Evolutionary conservation across 2,113 vertebrate species (phyloP), one percentile per base, ranked within the genome.

Genomic region (Vidua macroura): DNA sequence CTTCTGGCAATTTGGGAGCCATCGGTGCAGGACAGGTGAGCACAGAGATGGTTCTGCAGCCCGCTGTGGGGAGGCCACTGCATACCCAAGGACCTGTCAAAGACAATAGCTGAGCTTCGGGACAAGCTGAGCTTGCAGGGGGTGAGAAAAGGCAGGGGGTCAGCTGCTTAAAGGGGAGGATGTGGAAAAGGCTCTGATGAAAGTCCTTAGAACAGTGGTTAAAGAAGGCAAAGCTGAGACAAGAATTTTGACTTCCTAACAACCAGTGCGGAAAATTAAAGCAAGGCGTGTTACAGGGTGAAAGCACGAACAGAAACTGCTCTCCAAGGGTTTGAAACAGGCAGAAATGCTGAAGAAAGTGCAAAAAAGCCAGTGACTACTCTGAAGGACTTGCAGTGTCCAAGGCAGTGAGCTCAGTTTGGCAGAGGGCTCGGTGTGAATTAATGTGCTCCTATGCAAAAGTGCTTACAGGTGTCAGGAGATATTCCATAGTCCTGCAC

Each of bases 341-440:
- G 22, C 77, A 78, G 43, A 77, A 93, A 73, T 22, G 18, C 7
- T 75, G 33, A 67, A 89, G 18, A 55, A 81, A 77, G n/a, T 18
- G 0, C 2, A 43, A 43, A 51, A 53, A 2, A 30, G 7, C 3
- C 11, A 51, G 25, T 23, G 13, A 15, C 11, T 82, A 5, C 10
- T 33, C 22, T 46, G 39, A 85, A 76, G 46, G n/a, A 44, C 0
- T 3, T 25, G 16, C 10, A 20, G 6, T 13, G 62, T 33, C 49
- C 74, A n/a, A 7, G 2, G 16, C 1, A 23, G n/a, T 4, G 46
- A 80, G 35, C 30, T 78, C 21, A 18, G 33, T 28, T 59, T 69
- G 56, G 43, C 76, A 62, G 63, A 33, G 1, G 77, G 5, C 27
- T 76, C 3, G 3, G 15, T 48, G 37, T 59, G 48, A 85, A 30